Percentiles rank a stretch among this genome's conserved stretches.
Evolutionary conservation across 2,888 invertebrate genomes (phyloP).

Genomic region (Emmelina monodactyla): DNA sequence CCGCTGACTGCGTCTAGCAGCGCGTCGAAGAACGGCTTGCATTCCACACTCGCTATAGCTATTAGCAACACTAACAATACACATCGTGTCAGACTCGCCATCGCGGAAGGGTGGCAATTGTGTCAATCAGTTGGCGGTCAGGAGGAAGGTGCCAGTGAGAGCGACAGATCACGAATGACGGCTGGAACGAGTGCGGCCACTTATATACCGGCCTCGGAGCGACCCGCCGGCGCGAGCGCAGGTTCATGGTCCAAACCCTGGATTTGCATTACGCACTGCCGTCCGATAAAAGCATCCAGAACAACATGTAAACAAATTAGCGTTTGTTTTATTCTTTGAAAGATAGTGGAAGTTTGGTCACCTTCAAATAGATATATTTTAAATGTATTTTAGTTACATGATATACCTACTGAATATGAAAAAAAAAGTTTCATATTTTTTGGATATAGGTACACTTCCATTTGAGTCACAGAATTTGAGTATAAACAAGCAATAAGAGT

Average conservation of each 20-base stretch:
- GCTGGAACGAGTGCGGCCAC: slow-evolving; percentile 43
- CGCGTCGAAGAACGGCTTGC: slow-evolving; percentile 54
- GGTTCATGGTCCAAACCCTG: slow-evolving; percentile 60
- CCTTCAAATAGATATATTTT: no score
- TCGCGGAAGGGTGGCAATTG: slow-evolving; percentile 55
- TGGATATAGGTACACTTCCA: no score
- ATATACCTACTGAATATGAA: no score
- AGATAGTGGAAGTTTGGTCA: no score
- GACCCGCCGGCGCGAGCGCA: slow-evolving; percentile 50
- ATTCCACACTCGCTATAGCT: slow-evolving; percentile 23
- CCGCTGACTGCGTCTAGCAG: slow-evolving; percentile 53
- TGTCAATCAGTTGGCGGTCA: slow-evolving; percentile 48
- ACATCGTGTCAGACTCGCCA: slow-evolving; percentile 29
- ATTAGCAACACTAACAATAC: slow-evolving; percentile 28
- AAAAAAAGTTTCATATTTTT: no score
- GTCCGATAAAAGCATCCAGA: background rate
- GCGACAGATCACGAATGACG: slow-evolving; percentile 57
- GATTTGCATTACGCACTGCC: slow-evolving; percentile 30
- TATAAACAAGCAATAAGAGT: no score
- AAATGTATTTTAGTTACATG: no score
- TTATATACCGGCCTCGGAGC: slow-evolving; percentile 64
- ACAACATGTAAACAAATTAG: background rate
- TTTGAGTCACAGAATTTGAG: no score
- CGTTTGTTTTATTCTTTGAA: background rate
- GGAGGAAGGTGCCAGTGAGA: slow-evolving; percentile 48